Evolutionary conservation across 2,113 vertebrate species (phyloP).

Genomic region (Ceyx margarethae): DNA sequence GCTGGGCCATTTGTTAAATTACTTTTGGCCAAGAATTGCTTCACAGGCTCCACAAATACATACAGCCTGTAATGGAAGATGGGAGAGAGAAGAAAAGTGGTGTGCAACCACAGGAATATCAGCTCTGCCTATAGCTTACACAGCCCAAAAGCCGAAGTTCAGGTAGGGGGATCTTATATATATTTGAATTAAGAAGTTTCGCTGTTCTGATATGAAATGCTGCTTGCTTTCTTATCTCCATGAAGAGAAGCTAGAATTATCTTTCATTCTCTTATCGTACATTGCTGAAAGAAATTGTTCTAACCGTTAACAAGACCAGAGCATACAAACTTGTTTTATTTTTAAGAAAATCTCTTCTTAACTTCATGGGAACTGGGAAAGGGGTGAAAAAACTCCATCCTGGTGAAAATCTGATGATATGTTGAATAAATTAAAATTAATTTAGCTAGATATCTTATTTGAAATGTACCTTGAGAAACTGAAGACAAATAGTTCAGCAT

Average conservation of each 20-base stretch:
- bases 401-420: not conserved
- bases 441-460: conserved; percentile 6
- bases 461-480: not conserved
- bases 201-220: not conserved
- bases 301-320: not conserved
- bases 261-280: not conserved
- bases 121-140: not conserved
- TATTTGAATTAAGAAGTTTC: not conserved
- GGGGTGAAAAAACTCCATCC: not conserved
- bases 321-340: not conserved
- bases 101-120: not conserved
- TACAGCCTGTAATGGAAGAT: not conserved
- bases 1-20: not conserved
- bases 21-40: not conserved
- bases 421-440: not conserved
- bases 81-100: not conserved
- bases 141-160: not conserved
- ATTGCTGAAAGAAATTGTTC: not conserved
- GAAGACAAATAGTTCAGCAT: not conserved
- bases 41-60: not conserved
- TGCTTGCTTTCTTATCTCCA: not conserved
- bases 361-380: not conserved
- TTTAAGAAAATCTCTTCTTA: not conserved
- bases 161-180: not conserved
- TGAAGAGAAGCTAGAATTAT: not conserved